These are phyloP conservation scores for Heliocidaris erythrogramma DNA, from an alignment of 35 echinoderm and acorn worm genomes.

Conservation along the genomic window DNA sequence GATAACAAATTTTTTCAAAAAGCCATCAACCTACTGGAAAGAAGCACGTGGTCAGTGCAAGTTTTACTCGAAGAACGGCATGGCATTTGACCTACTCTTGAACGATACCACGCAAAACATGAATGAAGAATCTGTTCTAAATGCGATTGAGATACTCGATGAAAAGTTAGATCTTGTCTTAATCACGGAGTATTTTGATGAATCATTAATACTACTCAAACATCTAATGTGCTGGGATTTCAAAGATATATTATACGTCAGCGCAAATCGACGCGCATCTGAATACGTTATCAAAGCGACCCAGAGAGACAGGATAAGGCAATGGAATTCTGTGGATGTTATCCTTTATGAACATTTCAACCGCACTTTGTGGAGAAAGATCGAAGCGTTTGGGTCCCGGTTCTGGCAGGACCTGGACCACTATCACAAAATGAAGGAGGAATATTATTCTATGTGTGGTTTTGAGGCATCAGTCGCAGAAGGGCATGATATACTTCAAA, in stretches of 20 bases:
- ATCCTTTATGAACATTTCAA: conserved; percentile 82
- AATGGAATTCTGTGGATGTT: conserved; percentile 72
- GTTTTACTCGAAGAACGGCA: background rate
- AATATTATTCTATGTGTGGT: background rate
- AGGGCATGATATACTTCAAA: background rate
- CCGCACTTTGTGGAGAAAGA: conserved; percentile 67
- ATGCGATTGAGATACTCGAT: conserved; percentile 14
- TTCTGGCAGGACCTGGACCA: background rate
- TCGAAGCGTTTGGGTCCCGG: conserved; percentile 57
- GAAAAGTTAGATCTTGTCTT: conserved; percentile 62
- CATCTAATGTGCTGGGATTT: conserved; percentile 74
- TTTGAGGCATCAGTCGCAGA: background rate
- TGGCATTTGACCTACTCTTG: background rate
- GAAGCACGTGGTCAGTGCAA: background rate
- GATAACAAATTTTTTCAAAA: background rate
- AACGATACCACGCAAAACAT: background rate
- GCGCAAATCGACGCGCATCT: conserved; percentile 58
- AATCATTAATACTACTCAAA: conserved; percentile 66
- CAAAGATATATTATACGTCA: conserved; percentile 67
- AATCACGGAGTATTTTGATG: conserved; percentile 75
- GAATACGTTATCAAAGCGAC: conserved; percentile 16
- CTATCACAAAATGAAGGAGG: background rate
- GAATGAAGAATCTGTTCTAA: background rate
- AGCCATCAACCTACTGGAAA: background rate
- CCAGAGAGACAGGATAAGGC: conserved; percentile 8